Evolutionary conservation across 2,888 invertebrate species (phyloP), one percentile per base, ranked within the genome.

Genomic region (Apamea monoglypha): DNA sequence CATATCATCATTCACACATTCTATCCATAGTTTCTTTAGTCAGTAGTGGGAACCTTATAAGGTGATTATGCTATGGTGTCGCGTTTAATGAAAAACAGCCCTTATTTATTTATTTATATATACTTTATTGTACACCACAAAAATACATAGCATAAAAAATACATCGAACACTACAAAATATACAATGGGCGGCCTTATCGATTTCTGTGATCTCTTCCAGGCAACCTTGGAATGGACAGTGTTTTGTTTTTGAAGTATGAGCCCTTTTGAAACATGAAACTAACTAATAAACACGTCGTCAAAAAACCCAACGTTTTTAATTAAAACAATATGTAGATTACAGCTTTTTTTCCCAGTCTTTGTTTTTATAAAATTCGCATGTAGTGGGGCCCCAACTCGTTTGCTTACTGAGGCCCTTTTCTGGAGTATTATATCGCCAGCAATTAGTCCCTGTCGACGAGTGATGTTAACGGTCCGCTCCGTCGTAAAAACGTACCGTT

Each of bases 381-480:
- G 7, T 56, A 83, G 63, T 87, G 82, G 63, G 56, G 66, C 76
- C 80, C 69, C 76, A 59, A 29, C 82, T 64, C 69, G n/a, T 81
- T 82, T 85, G 85, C 79, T 89, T 89, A 89, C 89, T 90, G 89
- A 85, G 88, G 86, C 84, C 80, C 78, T 86, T 84, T 47, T 81
- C 81, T 81, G 69, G 84, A 85, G 88, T 91, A 88, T 87, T 90
- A 91, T 91, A 91, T 90, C 74, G 88, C 81, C 83, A 72, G 85
- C 85, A 91, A 91, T 91, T 91, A 91, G 88, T 91, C 87, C 70
- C 83, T 85, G 91, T 90, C 91, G 80, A 47, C 88, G 84, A 81
- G 70, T 78, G 81, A 84, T 87, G 87, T 85, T 88, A 82, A 86
- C 79, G 70, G 81, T 69, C 71, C 76, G 32, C 79, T 74, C 78